Evolutionary conservation across 1,140 invertebrate genomes (phyloP), one percentile per base, ranked within the genome.

Genomic region (Ostrea denselamellosa): DNA sequence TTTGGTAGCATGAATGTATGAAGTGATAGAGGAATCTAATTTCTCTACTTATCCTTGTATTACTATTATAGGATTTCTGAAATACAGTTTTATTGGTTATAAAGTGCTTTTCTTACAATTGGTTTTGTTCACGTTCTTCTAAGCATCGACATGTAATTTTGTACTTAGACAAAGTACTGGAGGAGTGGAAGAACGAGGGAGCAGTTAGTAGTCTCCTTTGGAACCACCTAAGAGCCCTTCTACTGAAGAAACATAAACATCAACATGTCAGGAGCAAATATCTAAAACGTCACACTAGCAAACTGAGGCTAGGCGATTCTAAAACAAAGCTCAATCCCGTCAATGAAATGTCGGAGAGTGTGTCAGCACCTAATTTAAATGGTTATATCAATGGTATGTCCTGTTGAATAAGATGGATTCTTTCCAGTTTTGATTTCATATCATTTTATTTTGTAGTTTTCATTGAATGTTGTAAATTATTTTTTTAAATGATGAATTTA

Each of bases 171-270:
- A 90, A 86, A 34, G 86, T 92, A 25, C 81, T 92, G 22, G 92
- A 91, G 51, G 85, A 89, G 53, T 92, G 92, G 92, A 85, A 86
- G 44, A 83, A 54, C 14, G 85, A 86, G 25, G 88, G 87, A 2
- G 51, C 68, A 12, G 85, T 92, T 28, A 88, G 90, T 22, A 89
- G 89, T 12, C 71, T 90, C 19, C 53, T 92, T 54, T 89, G 90
- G 34, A 90, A 90, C 52, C 90, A 92, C 71, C 12, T 92, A 1
- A 86, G 90, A 44, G 87, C 90, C 17, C 28, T 92, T 17, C 81
- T 90, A 22, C 85, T 92, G 44, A 90, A 90, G 83, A 77, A 83
- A 7, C 92, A 92, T 56, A 88, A 91, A 25, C 91, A 92, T 51
- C 87, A 90, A 2, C 90, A 92, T 81, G 91, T 92, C 17, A 87